Percentiles rank a stretch among this genome's conserved stretches.
Evolutionary conservation across 92 coral and sea anemone species (phyloP).

Genomic region (Actinostola sp.): DNA sequence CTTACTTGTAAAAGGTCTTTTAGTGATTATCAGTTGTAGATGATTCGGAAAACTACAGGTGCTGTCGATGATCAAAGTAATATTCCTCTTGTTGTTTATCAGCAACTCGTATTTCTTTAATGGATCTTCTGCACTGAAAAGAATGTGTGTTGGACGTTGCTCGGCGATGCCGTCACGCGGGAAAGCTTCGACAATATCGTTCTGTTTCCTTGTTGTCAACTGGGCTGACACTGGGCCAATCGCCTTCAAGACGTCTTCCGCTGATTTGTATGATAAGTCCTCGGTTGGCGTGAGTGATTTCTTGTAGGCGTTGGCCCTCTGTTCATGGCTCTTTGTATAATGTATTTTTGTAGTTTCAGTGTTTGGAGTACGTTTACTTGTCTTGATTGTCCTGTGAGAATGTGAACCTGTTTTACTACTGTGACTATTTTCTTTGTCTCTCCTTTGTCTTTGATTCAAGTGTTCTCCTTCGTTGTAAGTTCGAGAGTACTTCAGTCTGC

Average conservation of each 20-base stretch:
- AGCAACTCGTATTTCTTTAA: slow-evolving; percentile 15
- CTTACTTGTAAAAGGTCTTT: slow-evolving; percentile 35
- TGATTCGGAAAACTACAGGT: neutral
- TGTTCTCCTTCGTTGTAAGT: neutral
- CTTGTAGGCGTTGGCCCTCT: neutral
- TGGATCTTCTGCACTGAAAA: slow-evolving; percentile 37
- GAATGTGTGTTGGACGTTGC: slow-evolving; percentile 24
- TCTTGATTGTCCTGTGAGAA: neutral
- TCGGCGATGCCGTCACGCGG: slow-evolving; percentile 26
- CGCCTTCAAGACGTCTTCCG: slow-evolving; percentile 35
- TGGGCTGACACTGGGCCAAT: slow-evolving; percentile 10
- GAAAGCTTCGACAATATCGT: slow-evolving; percentile 14
- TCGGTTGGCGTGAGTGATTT: neutral
- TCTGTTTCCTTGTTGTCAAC: neutral
- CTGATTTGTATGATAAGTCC: slow-evolving; percentile 19
- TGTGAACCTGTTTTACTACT: neutral
- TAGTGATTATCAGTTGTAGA: slow-evolving; percentile 17
- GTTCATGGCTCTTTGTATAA: neutral
- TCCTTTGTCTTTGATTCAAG: neutral
- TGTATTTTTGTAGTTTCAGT: neutral
- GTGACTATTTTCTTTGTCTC: neutral
- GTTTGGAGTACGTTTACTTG: neutral
- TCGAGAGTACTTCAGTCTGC: neutral
- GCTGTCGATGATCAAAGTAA: slow-evolving; percentile 21
- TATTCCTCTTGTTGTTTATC: slow-evolving; percentile 11